Base-by-base conservation (phyloP, 2,888 invertebrate genomes). In the Nymphalis c-album region DNA sequence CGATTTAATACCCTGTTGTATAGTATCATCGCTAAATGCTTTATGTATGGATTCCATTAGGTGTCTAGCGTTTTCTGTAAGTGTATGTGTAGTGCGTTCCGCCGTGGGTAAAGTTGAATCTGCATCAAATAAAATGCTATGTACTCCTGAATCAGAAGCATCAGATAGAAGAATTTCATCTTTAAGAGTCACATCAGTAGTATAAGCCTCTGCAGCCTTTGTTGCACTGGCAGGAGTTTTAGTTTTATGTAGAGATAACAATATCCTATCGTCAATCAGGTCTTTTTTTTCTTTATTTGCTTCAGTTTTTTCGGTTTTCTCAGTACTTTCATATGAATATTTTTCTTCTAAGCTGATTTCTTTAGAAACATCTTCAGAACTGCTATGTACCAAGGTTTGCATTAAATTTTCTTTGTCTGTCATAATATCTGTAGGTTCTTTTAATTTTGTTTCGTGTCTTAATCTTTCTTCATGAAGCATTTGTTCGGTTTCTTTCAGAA, bases 281-380 rank as follows among this genome's bases (percentile, higher is more conserved):
- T 7, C 13, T 22, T 57, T 17, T 64, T 62, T 67, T 13, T 61
- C 59, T 55, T 53, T 64, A n/a, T 18, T 55, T 22, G 17, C 2
- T 13, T 7, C 7, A 20, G 22, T 7, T 76, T 76, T 74, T 79
- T 81, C 81, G 7, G 79, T 76, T 76, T 91, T 92, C 80, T 91
- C 91, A 61, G 81, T 81, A 60, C 84, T 80, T 81, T 92, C 89
- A 77, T 78, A 88, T 75, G 89, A 87, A 65, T 89, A 84, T 78
- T 92, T 92, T 79, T 92, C 91, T 81, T 91, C 91, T 70, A 89
- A 81, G 67, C 88, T 92, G 2, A 82, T 77, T 81, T 91, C 91
- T 77, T 85, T 91, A 1, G 88, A 91, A 17, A 88, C 75, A 67
- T 91, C 91, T 80, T 92, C 91, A 5, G 90, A 90, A 74, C 90